These are phyloP conservation scores for Pammene aurita DNA, from an alignment of 2,888 invertebrate species.

Conservation along the genomic window DNA sequence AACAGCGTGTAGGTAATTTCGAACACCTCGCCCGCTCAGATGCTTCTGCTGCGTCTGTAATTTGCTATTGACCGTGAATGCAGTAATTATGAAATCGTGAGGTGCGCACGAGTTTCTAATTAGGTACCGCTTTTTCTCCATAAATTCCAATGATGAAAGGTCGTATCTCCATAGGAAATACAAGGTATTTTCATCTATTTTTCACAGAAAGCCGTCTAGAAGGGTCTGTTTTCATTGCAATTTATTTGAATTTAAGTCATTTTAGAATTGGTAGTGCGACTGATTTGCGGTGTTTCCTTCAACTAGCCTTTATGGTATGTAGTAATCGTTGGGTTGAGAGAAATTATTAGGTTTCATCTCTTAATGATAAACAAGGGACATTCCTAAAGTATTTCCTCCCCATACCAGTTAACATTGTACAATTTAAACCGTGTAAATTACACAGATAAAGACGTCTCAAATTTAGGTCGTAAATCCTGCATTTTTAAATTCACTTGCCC, in stretches of 20 bases:
- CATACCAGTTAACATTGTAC: no score
- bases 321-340: not conserved
- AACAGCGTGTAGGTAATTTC: no score
- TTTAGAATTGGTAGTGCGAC: not conserved
- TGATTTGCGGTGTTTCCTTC: conserved; percentile 1
- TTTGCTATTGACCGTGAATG: conserved; percentile 21
- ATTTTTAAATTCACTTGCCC: no score
- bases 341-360: no score
- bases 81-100: conserved; percentile 20
- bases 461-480: no score
- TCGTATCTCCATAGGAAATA: not conserved
- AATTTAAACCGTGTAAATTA: no score
- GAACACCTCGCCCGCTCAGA: no score
- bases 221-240: not conserved
- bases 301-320: conserved; percentile 2
- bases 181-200: not conserved
- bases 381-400: no score
- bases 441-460: no score
- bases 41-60: not conserved
- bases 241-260: not conserved
- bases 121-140: conserved; percentile 22
- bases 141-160: not conserved
- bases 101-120: conserved; percentile 7
- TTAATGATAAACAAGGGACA: no score
- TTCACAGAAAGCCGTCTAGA: not conserved